These are phyloP conservation scores for Drosophila grimshawi DNA, from an alignment of 1,140 invertebrate genomes.

Conservation along the genomic window DNA sequence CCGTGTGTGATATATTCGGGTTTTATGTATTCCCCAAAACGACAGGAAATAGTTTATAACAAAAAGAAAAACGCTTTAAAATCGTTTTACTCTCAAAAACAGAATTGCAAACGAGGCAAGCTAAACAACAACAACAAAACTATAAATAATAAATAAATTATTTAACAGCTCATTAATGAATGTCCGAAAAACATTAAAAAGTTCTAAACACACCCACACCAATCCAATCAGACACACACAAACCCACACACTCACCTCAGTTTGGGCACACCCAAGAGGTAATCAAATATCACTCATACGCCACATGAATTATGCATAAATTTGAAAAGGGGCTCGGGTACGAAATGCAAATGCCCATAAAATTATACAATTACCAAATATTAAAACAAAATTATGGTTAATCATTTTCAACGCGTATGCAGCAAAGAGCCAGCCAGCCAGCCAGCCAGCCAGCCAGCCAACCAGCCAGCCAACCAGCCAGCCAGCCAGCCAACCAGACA, in stretches of 20 bases:
- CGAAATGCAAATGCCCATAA: slow-evolving; percentile 70
- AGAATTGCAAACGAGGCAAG: too few species aligned
- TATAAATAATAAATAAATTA: neutral
- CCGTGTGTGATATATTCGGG: too few species aligned
- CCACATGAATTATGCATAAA: slow-evolving; percentile 75
- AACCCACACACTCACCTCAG: slow-evolving; percentile 15
- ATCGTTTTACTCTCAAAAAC: neutral
- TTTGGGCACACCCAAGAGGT: slow-evolving; percentile 33
- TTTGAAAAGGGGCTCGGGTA: slow-evolving; percentile 24
- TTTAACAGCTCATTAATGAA: slow-evolving; percentile 22
- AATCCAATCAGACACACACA: slow-evolving; percentile 3
- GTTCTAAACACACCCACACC: slow-evolving; percentile 7
- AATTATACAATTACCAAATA: slow-evolving; percentile 83
- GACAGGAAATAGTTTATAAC: too few species aligned
- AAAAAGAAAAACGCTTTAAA: neutral
- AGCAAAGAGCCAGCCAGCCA: slow-evolving; percentile 7
- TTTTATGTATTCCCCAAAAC: too few species aligned
- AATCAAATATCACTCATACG: slow-evolving; percentile 81
- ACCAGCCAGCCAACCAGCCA: slow-evolving; percentile 13
- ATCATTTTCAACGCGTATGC: slow-evolving; percentile 61
- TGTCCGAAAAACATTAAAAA: slow-evolving; percentile 15
- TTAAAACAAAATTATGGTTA: slow-evolving; percentile 74
- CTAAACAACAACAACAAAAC: neutral
- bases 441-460: neutral
- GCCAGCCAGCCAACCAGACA: neutral